phyloP scores from a whole-genome alignment of 2,888 invertebrate species.

The Boloria euphrosyne region DNA sequence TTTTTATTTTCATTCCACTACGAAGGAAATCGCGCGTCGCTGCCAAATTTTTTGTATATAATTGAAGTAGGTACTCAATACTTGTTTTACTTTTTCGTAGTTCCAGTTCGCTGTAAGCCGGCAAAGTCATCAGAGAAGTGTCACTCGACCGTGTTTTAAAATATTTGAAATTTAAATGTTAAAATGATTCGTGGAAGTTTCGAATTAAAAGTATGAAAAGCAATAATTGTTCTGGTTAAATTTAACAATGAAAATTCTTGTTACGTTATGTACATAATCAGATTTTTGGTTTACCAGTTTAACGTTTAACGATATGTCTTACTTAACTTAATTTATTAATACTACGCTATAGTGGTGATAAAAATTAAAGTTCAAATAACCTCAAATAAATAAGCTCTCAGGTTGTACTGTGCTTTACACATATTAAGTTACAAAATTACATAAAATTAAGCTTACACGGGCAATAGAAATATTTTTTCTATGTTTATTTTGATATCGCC shows the following conservation, averaged over 20 bases:
- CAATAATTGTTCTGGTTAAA: slow-evolving; percentile 16
- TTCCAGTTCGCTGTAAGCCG: slow-evolving; percentile 13
- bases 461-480: too few relatives aligned
- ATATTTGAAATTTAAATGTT: slow-evolving; percentile 27
- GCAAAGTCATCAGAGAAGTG: slow-evolving; percentile 24
- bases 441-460: too few relatives aligned
- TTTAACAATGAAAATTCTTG: background rate
- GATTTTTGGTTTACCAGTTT: background rate
- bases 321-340: background rate
- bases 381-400: background rate
- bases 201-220: slow-evolving; percentile 15
- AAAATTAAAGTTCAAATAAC: background rate
- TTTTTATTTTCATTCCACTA: background rate
- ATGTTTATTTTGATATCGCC: too few relatives aligned
- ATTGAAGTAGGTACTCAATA: slow-evolving; percentile 29
- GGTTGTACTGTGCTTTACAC: too few relatives aligned
- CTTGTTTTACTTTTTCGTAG: slow-evolving; percentile 24
- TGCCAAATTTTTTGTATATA: slow-evolving; percentile 16
- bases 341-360: too few relatives aligned
- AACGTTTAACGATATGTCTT: background rate
- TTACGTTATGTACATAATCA: background rate
- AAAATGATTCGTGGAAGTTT: slow-evolving; percentile 19
- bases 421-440: too few relatives aligned
- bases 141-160: slow-evolving; percentile 31
- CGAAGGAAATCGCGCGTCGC: slow-evolving; percentile 11